Percentiles rank a stretch among this genome's conserved stretches.
Conservation (phyloP, 2,888 invertebrate species). For the Auanema sp. region DNA sequence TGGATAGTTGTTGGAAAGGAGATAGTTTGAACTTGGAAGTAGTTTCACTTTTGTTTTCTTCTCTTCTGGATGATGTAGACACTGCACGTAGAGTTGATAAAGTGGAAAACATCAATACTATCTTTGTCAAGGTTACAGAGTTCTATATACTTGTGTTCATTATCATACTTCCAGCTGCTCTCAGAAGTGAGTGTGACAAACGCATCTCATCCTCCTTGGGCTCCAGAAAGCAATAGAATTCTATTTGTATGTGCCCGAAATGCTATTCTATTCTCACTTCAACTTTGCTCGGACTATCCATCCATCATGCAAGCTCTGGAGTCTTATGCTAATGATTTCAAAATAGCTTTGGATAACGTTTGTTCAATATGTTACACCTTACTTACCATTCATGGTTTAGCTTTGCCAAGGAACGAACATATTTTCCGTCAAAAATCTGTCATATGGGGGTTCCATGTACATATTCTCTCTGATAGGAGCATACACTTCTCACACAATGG, state of each 20-base stretch:
- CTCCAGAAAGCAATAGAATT: background rate
- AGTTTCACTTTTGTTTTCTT: constrained; percentile 1
- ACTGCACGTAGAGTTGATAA: constrained; percentile 6
- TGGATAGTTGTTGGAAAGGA: constrained; percentile 9
- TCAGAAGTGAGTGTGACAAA: too few species aligned
- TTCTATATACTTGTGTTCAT: too few species aligned
- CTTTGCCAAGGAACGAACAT: constrained; percentile 5
- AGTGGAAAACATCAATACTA: constrained; percentile 5
- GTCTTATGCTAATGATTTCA: constrained; percentile 14
- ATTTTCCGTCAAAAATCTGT: constrained; percentile 39
- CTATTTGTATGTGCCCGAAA: constrained; percentile 6
- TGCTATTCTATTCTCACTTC: constrained; percentile 13
- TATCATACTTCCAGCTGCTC: too few species aligned
- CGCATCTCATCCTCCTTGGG: too few species aligned
- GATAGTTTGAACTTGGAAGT: background rate
- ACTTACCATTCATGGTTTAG: background rate
- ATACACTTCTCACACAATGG: constrained; percentile 30
- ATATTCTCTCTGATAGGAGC: constrained; percentile 54
- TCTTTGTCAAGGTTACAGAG: constrained; percentile 14
- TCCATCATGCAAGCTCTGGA: constrained; percentile 7
- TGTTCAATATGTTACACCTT: background rate
- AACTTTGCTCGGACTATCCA: background rate
- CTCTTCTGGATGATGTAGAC: constrained; percentile 10
- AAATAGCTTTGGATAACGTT: constrained; percentile 12
- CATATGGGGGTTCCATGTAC: constrained; percentile 38